Evolutionary conservation across 2,888 invertebrate genomes (phyloP).

Genomic region (Drosophila cognata): DNA sequence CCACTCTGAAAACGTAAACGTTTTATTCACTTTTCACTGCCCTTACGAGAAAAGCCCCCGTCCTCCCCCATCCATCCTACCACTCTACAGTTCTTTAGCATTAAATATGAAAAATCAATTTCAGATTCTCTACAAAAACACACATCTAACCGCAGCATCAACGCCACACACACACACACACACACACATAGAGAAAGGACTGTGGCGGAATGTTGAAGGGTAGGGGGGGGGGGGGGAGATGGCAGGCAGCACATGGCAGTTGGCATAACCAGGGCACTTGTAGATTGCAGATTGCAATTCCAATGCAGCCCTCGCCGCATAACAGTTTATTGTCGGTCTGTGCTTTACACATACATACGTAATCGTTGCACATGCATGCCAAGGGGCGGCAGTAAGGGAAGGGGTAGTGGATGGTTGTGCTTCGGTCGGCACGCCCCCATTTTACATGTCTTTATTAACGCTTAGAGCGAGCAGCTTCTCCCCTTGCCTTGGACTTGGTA

Average conservation of each 20-base stretch:
- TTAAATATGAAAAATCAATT: slow-evolving; percentile 75
- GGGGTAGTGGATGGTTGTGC: slow-evolving; percentile 13
- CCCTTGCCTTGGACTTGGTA: slow-evolving; percentile 17
- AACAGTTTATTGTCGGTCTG: slow-evolving; percentile 50
- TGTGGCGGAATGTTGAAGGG: neutral
- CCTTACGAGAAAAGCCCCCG: neutral
- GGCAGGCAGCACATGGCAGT: slow-evolving; percentile 16
- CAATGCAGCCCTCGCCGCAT: slow-evolving; percentile 50
- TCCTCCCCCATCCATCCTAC: neutral
- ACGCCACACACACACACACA: slow-evolving; percentile 24
- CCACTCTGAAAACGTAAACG: neutral
- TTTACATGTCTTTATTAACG: slow-evolving; percentile 58
- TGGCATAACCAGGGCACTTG: slow-evolving; percentile 34
- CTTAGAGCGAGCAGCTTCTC: slow-evolving; percentile 49
- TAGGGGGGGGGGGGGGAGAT: neutral
- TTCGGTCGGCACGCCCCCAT: slow-evolving; percentile 29
- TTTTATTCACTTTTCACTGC: slow-evolving; percentile 39
- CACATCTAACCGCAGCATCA: slow-evolving; percentile 56
- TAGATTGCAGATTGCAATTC: slow-evolving; percentile 37
- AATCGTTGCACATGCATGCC: neutral
- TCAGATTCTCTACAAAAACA: slow-evolving; percentile 45
- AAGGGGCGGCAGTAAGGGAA: neutral
- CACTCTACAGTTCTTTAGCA: slow-evolving; percentile 22
- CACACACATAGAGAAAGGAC: neutral
- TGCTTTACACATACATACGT: neutral